Percentiles rank a stretch among this genome's conserved stretches.
Evolutionary conservation across 2,113 vertebrate species (phyloP).

Genomic region (Colossoma macropomum): DNA sequence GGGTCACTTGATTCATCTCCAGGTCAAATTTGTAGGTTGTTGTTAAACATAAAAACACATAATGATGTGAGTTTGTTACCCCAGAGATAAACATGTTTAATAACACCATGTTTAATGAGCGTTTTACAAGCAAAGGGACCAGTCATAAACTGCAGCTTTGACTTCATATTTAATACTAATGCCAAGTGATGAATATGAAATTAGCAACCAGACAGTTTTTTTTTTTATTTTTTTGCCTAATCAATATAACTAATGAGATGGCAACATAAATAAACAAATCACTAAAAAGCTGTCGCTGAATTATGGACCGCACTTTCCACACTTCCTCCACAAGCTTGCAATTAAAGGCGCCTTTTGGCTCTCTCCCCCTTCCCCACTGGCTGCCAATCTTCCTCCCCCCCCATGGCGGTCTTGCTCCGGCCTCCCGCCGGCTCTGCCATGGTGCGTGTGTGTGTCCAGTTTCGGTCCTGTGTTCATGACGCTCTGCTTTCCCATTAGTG

Average conservation of each 20-base stretch:
- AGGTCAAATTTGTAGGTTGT: neutral
- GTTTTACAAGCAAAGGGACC: constrained; percentile 6
- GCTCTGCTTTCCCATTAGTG: constrained; percentile 59
- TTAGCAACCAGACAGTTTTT: neutral
- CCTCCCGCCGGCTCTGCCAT: constrained; percentile 4
- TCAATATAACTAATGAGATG: constrained; percentile 54
- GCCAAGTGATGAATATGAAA: constrained; percentile 46
- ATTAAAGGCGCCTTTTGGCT: constrained; percentile 60
- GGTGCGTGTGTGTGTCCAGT: constrained; percentile 36
- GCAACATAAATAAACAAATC: constrained; percentile 48
- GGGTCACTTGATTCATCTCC: neutral
- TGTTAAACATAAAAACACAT: neutral
- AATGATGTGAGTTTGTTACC: constrained; percentile 16
- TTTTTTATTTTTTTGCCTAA: constrained; percentile 16
- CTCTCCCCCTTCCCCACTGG: constrained; percentile 57
- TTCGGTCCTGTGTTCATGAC: constrained; percentile 35
- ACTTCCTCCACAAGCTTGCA: constrained; percentile 62
- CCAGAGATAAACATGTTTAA: constrained; percentile 39
- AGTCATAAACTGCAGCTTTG: constrained; percentile 30
- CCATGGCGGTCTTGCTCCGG: constrained; percentile 17
- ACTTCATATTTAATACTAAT: neutral
- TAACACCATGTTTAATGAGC: constrained; percentile 34
- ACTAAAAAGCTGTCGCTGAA: constrained; percentile 31
- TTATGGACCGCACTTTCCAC: constrained; percentile 48
- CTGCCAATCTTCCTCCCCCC: constrained; percentile 63